These are phyloP conservation scores for Nephrotoma appendiculata DNA, from an alignment of 2,888 invertebrate genomes.

Conservation along the genomic window DNA sequence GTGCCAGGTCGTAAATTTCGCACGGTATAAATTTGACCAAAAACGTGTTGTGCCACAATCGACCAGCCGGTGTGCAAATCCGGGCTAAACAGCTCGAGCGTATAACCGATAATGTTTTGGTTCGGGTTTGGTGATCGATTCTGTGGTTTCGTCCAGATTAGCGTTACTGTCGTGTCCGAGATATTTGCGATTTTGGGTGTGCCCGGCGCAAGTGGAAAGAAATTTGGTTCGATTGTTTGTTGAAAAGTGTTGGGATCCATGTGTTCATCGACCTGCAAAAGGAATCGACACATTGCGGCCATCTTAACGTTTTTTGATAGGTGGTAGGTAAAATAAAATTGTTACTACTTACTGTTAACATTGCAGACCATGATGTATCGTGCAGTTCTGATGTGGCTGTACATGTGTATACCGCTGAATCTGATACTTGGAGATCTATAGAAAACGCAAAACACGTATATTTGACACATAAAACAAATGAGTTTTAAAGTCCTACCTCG, in stretches of 20 bases:
- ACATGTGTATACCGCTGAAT: constrained; percentile 70
- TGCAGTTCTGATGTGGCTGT: constrained; percentile 71
- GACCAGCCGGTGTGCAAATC: constrained; percentile 68
- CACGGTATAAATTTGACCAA: constrained; percentile 54
- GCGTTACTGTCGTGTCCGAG: constrained; percentile 45
- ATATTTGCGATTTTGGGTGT: constrained; percentile 51
- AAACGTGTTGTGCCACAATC: constrained; percentile 50
- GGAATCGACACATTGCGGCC: neutral
- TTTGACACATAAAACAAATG: neutral
- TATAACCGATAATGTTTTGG: constrained; percentile 37
- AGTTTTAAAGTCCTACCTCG: constrained; percentile 41
- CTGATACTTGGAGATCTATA: constrained; percentile 52
- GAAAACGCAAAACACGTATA: neutral
- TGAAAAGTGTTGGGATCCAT: constrained; percentile 38
- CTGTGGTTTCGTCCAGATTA: constrained; percentile 46
- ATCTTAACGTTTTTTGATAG: neutral
- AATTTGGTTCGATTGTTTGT: constrained; percentile 53
- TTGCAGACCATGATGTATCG: constrained; percentile 70
- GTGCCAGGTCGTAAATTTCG: constrained; percentile 60
- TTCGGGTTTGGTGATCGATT: constrained; percentile 31
- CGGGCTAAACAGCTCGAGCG: constrained; percentile 61
- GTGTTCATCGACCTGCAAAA: constrained; percentile 28
- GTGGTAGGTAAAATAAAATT: neutral
- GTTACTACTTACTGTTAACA: constrained; percentile 37
- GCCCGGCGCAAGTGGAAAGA: constrained; percentile 58